phyloP scores from a whole-genome alignment of 2,113 vertebrate genomes.

The Pipa parva region DNA sequence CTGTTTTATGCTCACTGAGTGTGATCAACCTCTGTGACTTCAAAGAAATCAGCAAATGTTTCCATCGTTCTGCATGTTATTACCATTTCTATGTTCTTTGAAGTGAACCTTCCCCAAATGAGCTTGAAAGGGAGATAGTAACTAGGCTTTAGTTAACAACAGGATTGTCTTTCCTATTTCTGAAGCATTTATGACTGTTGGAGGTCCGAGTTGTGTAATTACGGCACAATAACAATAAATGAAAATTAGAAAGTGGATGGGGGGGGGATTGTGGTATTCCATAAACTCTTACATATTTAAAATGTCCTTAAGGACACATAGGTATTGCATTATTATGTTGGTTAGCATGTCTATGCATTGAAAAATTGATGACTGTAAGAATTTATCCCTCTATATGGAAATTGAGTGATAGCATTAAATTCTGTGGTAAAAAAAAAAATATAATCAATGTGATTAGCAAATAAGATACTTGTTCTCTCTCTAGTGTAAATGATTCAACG shows the following conservation, averaged over 20 bases:
- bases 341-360: not conserved
- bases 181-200: not conserved
- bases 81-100: slow-evolving; percentile 4
- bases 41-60: slow-evolving; percentile 19
- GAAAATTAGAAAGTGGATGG: not conserved
- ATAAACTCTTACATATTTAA: not conserved
- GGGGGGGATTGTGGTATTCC: not conserved
- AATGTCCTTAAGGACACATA: slow-evolving; percentile 4
- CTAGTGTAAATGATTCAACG: slow-evolving; percentile 22
- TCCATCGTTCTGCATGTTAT: slow-evolving; percentile 35
- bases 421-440: not conserved
- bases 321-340: not conserved
- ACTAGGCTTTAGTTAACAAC: not conserved
- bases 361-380: not conserved
- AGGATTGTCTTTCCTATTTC: not conserved
- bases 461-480: slow-evolving; percentile 17
- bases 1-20: slow-evolving; percentile 46
- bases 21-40: slow-evolving; percentile 41
- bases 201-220: not conserved
- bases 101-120: slow-evolving; percentile 9
- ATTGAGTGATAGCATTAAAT: not conserved
- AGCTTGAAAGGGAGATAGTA: slow-evolving; percentile 4
- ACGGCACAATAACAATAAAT: not conserved
- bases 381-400: not conserved
- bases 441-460: slow-evolving; percentile 19